Base-by-base conservation (phyloP, 2,797 vertebrate genomes). In the Discoglossus pictus region DNA sequence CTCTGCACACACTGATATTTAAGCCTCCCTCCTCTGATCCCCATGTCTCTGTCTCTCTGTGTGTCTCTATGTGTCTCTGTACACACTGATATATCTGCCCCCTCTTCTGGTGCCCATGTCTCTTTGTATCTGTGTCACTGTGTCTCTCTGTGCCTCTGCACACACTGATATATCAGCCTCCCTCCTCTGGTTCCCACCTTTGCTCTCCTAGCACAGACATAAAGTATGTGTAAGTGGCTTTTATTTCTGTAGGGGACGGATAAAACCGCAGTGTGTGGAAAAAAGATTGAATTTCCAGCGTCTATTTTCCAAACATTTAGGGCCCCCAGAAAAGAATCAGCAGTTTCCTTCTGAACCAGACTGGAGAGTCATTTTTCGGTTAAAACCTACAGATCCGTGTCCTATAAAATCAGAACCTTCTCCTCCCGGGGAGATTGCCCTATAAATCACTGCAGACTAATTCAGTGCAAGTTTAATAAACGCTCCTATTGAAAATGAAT, bases 381-480 rank as follows among this genome's bases (percentile, higher is more conserved):
- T 85, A 84, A 87, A 86, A 85, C 80, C 82, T 83, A 84, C 76
- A 77, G 74, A 79, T 73, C 83, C 82, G 80, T 82, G 83, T 81
- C 82, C 72, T 79, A 76, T 78, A 73, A 83, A 79, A 78, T 76
- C 78, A 77, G 78, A 84, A 79, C 75, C 76, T 73, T 70, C 78
- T 86, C 81, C 87, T 86, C 84, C 74, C 74, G 82, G 78, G 74
- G 78, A 88, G 85, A 92, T 90, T 91, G 89, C 77, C 84, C 85
- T 85, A 91, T 91, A 89, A 92, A 93, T 93, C 87, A 89, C 81
- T 76, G 67, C 81, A 83, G 80, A 81, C 86, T 87, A 87, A 89
- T 90, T 90, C 88, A 85, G 89, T 89, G 89, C 86, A 88, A 90
- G 79, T 92, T 92, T 94, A 93, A 94, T 95, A 92, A 92, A 88